Evolutionary conservation across 2,113 vertebrate species (phyloP).

Genomic region (Ptyas mucosa): DNA sequence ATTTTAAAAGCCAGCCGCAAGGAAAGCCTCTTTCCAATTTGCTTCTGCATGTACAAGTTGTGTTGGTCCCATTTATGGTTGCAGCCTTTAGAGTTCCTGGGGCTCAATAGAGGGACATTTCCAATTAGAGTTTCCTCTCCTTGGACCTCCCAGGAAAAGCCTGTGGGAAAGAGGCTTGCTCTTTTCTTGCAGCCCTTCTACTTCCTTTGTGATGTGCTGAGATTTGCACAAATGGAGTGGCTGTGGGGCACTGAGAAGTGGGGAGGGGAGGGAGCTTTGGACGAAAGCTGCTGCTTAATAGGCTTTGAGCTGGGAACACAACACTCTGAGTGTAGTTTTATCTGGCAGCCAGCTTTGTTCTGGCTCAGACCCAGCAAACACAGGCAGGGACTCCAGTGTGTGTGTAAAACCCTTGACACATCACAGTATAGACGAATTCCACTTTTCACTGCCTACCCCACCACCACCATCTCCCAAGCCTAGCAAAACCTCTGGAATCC

Average conservation of each 20-base stretch:
- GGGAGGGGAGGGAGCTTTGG: neutral
- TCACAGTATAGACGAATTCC: neutral
- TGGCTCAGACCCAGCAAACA: slow-evolving; percentile 2
- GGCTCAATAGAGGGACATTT: neutral
- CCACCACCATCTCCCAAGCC: neutral
- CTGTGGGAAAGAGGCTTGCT: neutral
- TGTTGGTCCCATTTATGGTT: neutral
- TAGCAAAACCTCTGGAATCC: neutral
- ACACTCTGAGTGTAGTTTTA: slow-evolving; percentile 18
- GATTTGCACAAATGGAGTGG: neutral
- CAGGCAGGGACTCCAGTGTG: slow-evolving; percentile 3
- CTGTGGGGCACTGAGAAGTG: neutral
- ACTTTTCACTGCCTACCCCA: neutral
- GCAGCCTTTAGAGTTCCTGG: neutral
- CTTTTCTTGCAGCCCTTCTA: neutral
- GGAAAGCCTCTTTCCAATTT: neutral
- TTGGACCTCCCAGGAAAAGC: neutral
- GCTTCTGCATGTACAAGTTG: neutral
- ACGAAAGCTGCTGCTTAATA: neutral
- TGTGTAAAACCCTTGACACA: neutral
- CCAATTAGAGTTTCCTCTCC: neutral
- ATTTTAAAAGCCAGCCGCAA: neutral
- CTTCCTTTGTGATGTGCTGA: neutral
- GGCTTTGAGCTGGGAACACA: slow-evolving; percentile 24
- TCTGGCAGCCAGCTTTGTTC: slow-evolving; percentile 14